Evolutionary conservation across 2,113 vertebrate species (phyloP).

Genomic region (Varanus salvator): DNA sequence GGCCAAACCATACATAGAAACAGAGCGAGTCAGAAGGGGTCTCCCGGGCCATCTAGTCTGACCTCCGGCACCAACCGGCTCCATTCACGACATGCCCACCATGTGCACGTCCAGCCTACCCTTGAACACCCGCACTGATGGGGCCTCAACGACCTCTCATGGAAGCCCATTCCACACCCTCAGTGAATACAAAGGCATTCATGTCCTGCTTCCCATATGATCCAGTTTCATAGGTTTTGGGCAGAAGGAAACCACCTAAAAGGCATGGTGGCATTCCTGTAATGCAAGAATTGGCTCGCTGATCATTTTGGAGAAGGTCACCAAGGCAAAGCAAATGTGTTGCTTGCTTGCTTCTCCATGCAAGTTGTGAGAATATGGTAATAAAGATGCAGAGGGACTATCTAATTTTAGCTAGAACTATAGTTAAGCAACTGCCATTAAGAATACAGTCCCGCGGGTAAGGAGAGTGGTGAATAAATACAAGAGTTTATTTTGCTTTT

Average conservation of each 20-base stretch:
- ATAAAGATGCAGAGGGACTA: background rate
- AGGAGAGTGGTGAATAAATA: background rate
- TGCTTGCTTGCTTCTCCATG: background rate
- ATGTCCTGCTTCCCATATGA: background rate
- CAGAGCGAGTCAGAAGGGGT: too few species aligned
- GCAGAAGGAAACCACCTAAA: background rate
- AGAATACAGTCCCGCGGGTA: background rate
- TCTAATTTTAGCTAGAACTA: background rate
- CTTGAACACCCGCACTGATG: too few species aligned
- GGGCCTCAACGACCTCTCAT: too few species aligned
- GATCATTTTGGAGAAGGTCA: background rate
- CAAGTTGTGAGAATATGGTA: background rate
- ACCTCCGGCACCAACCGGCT: too few species aligned
- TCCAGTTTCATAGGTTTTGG: background rate
- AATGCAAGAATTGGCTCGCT: background rate
- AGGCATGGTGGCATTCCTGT: background rate
- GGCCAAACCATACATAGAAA: background rate
- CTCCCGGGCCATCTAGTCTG: too few species aligned
- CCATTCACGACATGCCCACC: too few species aligned
- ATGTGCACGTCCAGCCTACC: too few species aligned
- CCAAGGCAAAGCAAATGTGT: background rate
- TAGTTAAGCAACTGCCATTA: background rate
- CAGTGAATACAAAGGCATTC: background rate
- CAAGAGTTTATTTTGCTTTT: background rate
- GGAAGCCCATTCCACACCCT: too few species aligned